Base-by-base conservation (phyloP, 2,113 vertebrate genomes). In the Cheirogaleus medius region DNA sequence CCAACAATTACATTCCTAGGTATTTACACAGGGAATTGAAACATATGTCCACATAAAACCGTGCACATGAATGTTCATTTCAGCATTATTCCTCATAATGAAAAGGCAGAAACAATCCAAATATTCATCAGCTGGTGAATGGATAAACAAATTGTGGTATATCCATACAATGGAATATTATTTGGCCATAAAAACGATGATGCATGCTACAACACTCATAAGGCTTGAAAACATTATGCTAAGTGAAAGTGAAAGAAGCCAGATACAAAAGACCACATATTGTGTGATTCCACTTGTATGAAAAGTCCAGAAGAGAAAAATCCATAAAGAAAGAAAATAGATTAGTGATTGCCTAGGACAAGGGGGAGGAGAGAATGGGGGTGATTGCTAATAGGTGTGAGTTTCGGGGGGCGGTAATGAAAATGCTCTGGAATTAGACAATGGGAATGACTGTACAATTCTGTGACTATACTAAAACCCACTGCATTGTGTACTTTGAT, bases 131-230 rank as follows among this genome's bases (percentile, higher is more conserved):
- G 49, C 49, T 49, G 49, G 49, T 49, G 49, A 49, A 49, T 49
- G 49, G 12, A 14, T 49, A 49, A 49, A 49, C 12, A 49, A 49
- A 49, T 49, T 49, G 39, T 29, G 49, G 42, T 29, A 39, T 20
- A 37, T 12, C 7, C 39, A 14, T n/a, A 6, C 0, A 0, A 23
- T 18, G 13, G 66, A 91, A 54, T 58, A 58, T 9, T 20, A 49
- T 14, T 47, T 32, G 10, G 37, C 68, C 34, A 4, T 76, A 42
- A 68, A 89, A 84, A 82, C n/a, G 21, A 71, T 15, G n/a, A 32
- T 1, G 5, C n/a, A 2, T 25, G 5, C 69, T 32, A 11, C 39
- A 5, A 32, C 23, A 4, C 8, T 23, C 1, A 1, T 25, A 23
- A 63, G 52, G 21, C 71, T 77, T 10, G 42, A 32, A 74, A 49